Evolutionary conservation across 2,888 invertebrate species (phyloP), one percentile per base, ranked within the genome.

Genomic region (Caenorhabditis doughertyi): DNA sequence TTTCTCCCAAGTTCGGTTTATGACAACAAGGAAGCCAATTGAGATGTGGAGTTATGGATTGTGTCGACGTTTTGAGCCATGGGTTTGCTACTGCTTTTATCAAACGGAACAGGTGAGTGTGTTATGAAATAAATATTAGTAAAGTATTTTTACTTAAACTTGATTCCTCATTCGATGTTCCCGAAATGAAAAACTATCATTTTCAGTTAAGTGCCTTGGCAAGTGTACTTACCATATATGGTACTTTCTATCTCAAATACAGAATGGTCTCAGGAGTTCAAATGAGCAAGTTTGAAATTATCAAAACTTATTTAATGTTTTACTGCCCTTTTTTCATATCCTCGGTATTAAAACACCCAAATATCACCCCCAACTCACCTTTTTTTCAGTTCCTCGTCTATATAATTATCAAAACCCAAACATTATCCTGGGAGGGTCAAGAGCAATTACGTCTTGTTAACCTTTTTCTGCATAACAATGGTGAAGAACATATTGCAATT

Each of bases 41-140:
- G 62, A 74, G 23, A 44, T 74, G 32, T 56, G 73, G 56, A 42
- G 51, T 13, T 74, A 74, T 74, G 73, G 73, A 21, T 5, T 35
- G 7, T 47, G 53, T 25, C 42, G 55, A 23, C 42, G 32, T 47
- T 32, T 21, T 18, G 73, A 74, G 35, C 44, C 73, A 16, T 64
- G 44, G 55, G n/a, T 65, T 25, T 55, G 73, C 18, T 74, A 74
- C 42, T 47, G 55, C 5, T 27, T 74, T 23, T 74, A 74, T 35
- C 73, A 74, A 23, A 18, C 65, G 2, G 29, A 42, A 8, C 64
- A 74, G 65, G 73, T 74, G 21, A 21, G 21, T 18, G n/a, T 21
- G 4, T 5, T 32, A 56, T 11, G n/a, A 13, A 35, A n/a, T 4
- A 32, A 56, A 25, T 5, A 11, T 42, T 21, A 4, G 2, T 13